phyloP scores from a whole-genome alignment of 2,113 vertebrate species.

The Pardalotus punctatus region DNA sequence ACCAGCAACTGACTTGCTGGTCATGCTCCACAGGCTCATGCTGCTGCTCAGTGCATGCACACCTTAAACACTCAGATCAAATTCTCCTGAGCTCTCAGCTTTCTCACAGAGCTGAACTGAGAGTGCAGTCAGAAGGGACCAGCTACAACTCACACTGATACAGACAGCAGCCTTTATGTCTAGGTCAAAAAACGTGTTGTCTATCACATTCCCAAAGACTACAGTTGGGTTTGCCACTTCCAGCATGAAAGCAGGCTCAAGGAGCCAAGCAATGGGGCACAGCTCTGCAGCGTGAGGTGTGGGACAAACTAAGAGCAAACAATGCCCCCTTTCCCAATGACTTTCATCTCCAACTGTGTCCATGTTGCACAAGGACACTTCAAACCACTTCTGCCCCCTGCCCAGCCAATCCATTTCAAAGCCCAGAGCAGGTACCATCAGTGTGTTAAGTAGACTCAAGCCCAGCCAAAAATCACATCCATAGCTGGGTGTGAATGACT shows the following conservation, averaged over 20 bases:
- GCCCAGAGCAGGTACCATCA: background rate
- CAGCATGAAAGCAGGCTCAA: background rate
- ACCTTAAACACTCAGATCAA: background rate
- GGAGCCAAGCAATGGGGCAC: background rate
- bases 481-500: background rate
- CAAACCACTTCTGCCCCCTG: background rate
- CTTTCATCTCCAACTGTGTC: background rate
- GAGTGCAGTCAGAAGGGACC: background rate
- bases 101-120: background rate
- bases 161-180: background rate
- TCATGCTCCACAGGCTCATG: background rate
- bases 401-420: slow-evolving; percentile 21
- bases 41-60: background rate
- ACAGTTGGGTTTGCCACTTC: background rate
- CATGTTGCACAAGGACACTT: background rate
- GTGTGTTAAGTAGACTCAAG: background rate
- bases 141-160: background rate
- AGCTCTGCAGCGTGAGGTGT: background rate
- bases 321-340: background rate
- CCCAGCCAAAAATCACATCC: slow-evolving; percentile 3
- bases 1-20: accelerated
- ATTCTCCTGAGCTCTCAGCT: background rate
- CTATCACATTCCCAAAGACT: background rate
- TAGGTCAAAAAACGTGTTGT: background rate
- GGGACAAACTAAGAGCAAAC: background rate